Conservation (phyloP, 2,888 invertebrate species). For the Chymomyza fuscimana region DNA sequence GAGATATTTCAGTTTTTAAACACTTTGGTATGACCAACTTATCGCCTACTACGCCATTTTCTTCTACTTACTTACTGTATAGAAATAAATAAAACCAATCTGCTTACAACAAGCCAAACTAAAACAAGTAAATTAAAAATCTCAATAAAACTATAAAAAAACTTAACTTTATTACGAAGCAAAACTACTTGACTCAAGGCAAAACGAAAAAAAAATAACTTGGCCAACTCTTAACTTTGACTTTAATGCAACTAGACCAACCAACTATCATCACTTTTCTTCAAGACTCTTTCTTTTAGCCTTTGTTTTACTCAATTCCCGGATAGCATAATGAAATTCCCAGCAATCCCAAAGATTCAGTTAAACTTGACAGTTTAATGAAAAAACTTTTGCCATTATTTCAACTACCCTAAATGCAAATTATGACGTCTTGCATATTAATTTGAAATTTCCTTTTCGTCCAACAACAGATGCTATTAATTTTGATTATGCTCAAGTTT, state of each 20-base stretch:
- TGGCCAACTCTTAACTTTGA: background rate
- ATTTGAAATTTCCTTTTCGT: constrained; percentile 42
- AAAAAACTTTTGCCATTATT: constrained; percentile 63
- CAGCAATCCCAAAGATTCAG: constrained; percentile 26
- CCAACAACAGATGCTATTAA: constrained; percentile 41
- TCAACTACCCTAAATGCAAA: constrained; percentile 57
- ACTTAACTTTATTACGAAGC: too few species aligned
- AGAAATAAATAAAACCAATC: too few species aligned
- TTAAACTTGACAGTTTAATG: constrained; percentile 49
- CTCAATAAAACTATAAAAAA: too few species aligned
- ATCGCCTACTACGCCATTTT: too few species aligned
- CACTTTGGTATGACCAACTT: too few species aligned
- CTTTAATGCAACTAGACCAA: background rate
- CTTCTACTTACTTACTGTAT: too few species aligned
- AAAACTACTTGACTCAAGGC: too few species aligned
- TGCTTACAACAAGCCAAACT: too few species aligned
- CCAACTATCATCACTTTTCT: constrained; percentile 1
- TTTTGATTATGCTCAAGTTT: constrained; percentile 39
- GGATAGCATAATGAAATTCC: constrained; percentile 14
- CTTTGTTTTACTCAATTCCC: background rate
- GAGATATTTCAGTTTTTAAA: too few species aligned
- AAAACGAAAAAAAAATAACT: background rate
- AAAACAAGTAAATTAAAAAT: too few species aligned
- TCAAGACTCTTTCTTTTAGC: background rate
- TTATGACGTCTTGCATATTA: constrained; percentile 58